Evolutionary conservation across 2,797 vertebrate genomes (phyloP), one percentile per base, ranked within the genome.

Genomic region (Phylloscopus collybita): DNA sequence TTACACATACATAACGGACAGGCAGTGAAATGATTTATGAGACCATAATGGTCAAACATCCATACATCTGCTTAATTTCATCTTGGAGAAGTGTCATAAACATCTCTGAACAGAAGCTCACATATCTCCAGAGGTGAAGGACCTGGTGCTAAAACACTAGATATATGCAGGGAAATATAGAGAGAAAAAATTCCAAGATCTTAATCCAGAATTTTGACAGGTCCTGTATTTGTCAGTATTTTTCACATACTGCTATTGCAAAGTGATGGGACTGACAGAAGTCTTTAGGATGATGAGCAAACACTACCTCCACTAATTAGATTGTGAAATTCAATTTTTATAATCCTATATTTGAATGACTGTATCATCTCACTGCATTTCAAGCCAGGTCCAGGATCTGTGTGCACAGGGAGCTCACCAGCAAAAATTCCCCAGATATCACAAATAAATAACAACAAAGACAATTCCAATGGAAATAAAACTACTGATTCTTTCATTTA

Each of bases 391-490:
- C 7, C 26, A 70, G 25, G 34, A 70, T 73, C 25, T 47, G 38
- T 51, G 64, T 38, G 38, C 13, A 61, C 22, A 73, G 15, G 23
- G 10, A 92, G 27, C 26, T 93, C 54, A 86, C 7, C 44, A 80
- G 64, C 26, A 80, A 61, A 62, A 82, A 32, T 4, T 57, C 25
- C 17, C 22, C 26, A 51, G 26, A 47, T 64, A 66, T 6, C 69
- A 79, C n/a, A 69, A 83, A 82, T 47, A 94, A 95, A 56, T 57
- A 90, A 92, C 42, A 73, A 75, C n/a, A 30, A 51, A 65, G 40
- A 32, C 10, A 34, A 8, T 84, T 80, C 21, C 10, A 67, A 40
- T 3, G 49, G 53, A 89, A 95, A 88, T 50, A 74, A 90, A 87
- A 75, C 1, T 5, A 87, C 64, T 44, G 21, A 36, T 60, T 88